A percentile compares a stretch with the other conserved stretches of the same genome.
Conservation (phyloP, 2,113 vertebrate genomes). For the Motacilla tschutschensis region DNA sequence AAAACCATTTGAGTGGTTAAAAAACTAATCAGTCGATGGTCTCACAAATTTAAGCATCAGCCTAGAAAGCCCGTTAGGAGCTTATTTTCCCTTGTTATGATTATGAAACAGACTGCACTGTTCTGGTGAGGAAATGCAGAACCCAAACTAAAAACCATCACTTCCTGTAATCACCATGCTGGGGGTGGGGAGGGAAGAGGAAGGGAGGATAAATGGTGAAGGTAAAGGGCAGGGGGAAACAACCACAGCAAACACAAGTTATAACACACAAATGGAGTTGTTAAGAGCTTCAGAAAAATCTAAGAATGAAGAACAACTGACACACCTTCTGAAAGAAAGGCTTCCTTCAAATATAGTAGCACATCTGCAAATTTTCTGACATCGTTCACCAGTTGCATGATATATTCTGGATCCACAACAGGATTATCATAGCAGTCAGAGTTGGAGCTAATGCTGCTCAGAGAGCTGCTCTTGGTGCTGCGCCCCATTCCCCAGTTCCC, state of each 20-base stretch:
- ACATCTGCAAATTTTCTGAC: conserved; percentile 92
- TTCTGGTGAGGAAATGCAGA: conserved; percentile 41
- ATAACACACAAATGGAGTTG: not conserved
- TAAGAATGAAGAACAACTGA: conserved; percentile 17
- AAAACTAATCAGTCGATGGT: not conserved
- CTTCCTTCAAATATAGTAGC: conserved; percentile 91
- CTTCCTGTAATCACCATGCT: conserved; percentile 26
- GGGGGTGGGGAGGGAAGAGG: not conserved
- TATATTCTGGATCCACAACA: conserved; percentile 86
- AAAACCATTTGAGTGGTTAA: not conserved
- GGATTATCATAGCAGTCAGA: conserved; percentile 75
- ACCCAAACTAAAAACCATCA: conserved; percentile 17
- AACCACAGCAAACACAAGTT: not conserved
- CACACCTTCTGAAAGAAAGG: conserved; percentile 86
- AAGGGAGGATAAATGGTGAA: not conserved
- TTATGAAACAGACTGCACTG: conserved; percentile 49
- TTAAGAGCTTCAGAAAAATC: not conserved
- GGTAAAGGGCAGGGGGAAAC: not conserved
- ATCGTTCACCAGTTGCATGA: conserved; percentile 92
- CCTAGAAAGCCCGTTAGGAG: not conserved
- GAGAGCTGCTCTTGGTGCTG: conserved; percentile 76
- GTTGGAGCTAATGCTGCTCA: conserved; percentile 77
- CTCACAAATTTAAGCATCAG: not conserved
- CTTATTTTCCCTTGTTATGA: not conserved
- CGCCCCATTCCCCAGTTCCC: conserved; percentile 83